Evolutionary conservation across 1,140 invertebrate genomes (phyloP).

Genomic region (Polypedilum vanderplanki): DNA sequence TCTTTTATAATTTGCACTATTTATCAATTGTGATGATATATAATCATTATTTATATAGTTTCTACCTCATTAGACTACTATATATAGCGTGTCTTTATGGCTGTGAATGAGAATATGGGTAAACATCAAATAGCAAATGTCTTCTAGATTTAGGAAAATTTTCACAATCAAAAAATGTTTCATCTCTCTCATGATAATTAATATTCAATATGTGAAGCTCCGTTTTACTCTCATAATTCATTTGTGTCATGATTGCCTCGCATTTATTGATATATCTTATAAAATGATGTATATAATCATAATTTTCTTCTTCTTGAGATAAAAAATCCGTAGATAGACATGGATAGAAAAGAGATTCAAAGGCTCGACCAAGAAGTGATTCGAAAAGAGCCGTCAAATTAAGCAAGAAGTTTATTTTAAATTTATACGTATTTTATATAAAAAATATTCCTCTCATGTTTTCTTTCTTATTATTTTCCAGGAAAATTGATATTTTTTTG

Average conservation of each 20-base stretch:
- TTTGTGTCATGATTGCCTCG: constrained; percentile 2
- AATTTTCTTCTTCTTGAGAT: background rate
- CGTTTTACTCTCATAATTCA: background rate
- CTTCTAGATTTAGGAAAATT: background rate
- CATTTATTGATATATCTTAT: background rate
- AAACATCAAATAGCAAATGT: background rate
- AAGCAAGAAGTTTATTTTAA: too few species aligned
- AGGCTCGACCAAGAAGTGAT: background rate
- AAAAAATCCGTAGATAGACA: background rate
- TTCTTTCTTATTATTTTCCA: background rate
- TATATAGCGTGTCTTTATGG: background rate
- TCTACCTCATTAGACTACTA: background rate
- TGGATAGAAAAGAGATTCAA: background rate
- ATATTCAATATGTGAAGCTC: constrained; percentile 11
- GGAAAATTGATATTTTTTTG: background rate
- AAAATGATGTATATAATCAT: background rate
- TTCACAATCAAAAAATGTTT: background rate
- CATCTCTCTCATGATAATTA: background rate
- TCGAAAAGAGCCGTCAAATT: background rate
- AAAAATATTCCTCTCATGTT: background rate
- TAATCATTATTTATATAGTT: constrained; percentile 11
- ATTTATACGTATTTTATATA: background rate
- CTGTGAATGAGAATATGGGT: background rate
- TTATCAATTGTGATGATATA: background rate
- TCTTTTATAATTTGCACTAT: background rate